Evolutionary conservation across 2,113 vertebrate genomes (phyloP).

Genomic region (Oreamnos americanus): DNA sequence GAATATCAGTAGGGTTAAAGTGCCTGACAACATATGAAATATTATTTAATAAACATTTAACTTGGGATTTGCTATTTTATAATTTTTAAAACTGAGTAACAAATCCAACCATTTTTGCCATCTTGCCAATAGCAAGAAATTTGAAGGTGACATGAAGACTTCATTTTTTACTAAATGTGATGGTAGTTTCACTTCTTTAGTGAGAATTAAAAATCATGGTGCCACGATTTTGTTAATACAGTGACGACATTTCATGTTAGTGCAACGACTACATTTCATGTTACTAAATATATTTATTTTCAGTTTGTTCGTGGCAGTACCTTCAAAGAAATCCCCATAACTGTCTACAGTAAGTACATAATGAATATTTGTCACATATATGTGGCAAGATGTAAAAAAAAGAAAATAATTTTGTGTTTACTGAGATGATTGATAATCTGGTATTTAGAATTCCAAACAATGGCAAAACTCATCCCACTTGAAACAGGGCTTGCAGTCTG

Average conservation of each 20-base stretch:
- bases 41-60: neutral
- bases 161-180: neutral
- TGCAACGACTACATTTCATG: neutral
- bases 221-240: neutral
- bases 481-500: neutral
- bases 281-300: slow-evolving; percentile 62
- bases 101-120: neutral
- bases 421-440: slow-evolving; percentile 61
- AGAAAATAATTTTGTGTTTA: neutral
- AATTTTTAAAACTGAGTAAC: neutral
- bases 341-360: slow-evolving; percentile 91
- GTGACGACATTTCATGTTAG: neutral
- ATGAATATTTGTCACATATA: slow-evolving; percentile 40
- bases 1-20: neutral
- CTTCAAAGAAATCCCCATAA: slow-evolving; percentile 94
- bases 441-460: slow-evolving; percentile 38
- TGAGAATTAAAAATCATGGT: neutral
- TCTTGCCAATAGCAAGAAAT: neutral
- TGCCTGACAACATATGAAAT: neutral
- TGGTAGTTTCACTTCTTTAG: neutral
- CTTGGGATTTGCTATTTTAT: neutral
- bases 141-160: neutral
- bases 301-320: slow-evolving; percentile 90
- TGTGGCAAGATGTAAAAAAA: neutral
- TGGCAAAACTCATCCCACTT: neutral